Evolutionary conservation across 2,113 vertebrate species (phyloP), one percentile per base, ranked within the genome.

Genomic region (Corydoras maculifer): DNA sequence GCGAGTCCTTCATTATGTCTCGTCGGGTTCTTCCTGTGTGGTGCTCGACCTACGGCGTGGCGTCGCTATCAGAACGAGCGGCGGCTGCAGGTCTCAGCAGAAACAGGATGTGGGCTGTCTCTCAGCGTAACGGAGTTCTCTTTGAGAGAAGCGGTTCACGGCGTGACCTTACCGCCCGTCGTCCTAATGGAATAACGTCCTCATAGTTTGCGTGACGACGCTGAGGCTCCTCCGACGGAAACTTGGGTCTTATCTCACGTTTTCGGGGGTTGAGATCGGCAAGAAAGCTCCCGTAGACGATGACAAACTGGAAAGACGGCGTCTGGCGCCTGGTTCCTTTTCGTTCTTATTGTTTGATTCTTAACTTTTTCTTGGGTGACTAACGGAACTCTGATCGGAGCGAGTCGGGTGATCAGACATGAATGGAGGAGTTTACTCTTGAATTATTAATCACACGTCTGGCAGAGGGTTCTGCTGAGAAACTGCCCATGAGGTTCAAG

Each of bases 181-280:
- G 85, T 87, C 88, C 88, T 86, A 80, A 82, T 87, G 89, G 89
- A 90, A 84, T 83, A 82, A 78, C 74, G 84, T 84, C 70, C 76
- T 81, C 81, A 82, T 55, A 60, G 71, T 60, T 78, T 78, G 62
- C 68, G 79, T 76, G 82, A 64, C 80, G 80, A 66, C 13, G 68
- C 30, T 12, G 18, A 74, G 79, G 81, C 79, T 75, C 55, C 78
- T 70, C 61, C 51, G 70, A 75, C 82, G 89, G 90, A 90, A 91
- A 88, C 77, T 74, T 82, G 32, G 48, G 66, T 76, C 76, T 77
- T 86, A 79, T 83, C 78, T 84, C 76, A 85, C 68, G 48, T 77
- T 68, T 49, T 25, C 79, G 72, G 62, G 67, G 80, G 78, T 76
- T 74, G 71, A 75, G 74, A 63, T 72, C 79, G 85, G 74, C 75